A percentile compares a stretch with the other conserved stretches of the same genome.
Evolutionary conservation across 1,140 invertebrate genomes (phyloP).

Genomic region (Myzus persicae): DNA sequence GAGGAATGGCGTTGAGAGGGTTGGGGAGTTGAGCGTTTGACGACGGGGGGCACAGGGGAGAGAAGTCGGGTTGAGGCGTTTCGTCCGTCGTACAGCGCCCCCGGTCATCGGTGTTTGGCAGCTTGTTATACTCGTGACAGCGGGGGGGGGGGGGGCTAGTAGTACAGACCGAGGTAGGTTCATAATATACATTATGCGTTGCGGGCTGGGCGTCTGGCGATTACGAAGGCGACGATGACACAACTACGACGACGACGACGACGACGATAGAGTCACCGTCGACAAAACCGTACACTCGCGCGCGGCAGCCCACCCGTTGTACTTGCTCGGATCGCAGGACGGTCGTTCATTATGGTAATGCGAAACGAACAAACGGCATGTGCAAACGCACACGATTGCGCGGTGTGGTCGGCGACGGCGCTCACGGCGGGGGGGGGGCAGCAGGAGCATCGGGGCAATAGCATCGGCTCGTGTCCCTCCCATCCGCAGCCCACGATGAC

Average conservation of each 20-base stretch:
- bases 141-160: background rate
- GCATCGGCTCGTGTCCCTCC: background rate
- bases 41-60: background rate
- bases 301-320: background rate
- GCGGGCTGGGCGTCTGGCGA: too few species aligned
- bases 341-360: slow-evolving; percentile 44
- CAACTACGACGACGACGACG: background rate
- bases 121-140: background rate
- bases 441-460: background rate
- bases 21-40: background rate
- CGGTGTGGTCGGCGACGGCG: background rate
- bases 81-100: background rate
- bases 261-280: too few species aligned
- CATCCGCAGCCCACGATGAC: background rate
- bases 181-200: background rate
- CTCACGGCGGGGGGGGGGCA: background rate
- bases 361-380: slow-evolving; percentile 23
- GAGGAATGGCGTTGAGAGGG: background rate
- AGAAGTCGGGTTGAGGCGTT: background rate
- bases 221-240: background rate
- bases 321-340: background rate
- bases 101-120: background rate
- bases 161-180: background rate
- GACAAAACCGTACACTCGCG: too few species aligned
- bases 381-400: background rate